Base-by-base conservation (phyloP, 2,888 invertebrate genomes). In the Bellardia pandia region DNA sequence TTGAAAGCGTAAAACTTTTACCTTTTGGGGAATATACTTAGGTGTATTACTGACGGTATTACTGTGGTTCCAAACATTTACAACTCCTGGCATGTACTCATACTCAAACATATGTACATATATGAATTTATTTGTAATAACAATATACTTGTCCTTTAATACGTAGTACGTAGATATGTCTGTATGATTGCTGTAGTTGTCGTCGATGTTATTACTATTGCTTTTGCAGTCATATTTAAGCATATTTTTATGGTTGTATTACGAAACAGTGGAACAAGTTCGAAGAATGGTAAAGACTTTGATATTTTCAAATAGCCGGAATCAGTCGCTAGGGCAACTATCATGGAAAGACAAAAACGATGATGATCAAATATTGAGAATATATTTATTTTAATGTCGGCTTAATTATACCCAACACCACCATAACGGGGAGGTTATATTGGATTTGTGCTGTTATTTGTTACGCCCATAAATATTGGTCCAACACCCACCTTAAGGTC, bases 1-100 rank as follows among this genome's bases (percentile, higher is more conserved):
- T 45, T 75, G 37, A 69, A 40, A 53, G 48, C 7, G 16, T 8
- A 71, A 84, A 84, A 79, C 58, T 76, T 86, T 79, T 84, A 76
- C 51, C 84, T 72, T 84, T 80, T 76, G 71, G 79, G 58, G 53
- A 69, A 78, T 37, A 72, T 60, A 45, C 69, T 42, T 56, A 60
- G 66, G 77, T 68, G 51, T 60, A 77, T 78, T 75, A 69, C 79
- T 79, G 42, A 48, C 48, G 16, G 53, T 53, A 51, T 68, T 69
- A 79, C 74, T 72, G 72, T 60, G 60, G 42, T 33, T 60, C 30
- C 37, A 66, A 74, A 60, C 8, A 60, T 42, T 72, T 33, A 72
- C 53, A 53, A 62, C 16, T 16, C 2, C 53, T 66, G 37, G 16
- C 56, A 33, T 56, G 16, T 23, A 48, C 45, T 45, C 30, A 64